Conservation (phyloP, 2,113 vertebrate species). For the Calcarius ornatus region DNA sequence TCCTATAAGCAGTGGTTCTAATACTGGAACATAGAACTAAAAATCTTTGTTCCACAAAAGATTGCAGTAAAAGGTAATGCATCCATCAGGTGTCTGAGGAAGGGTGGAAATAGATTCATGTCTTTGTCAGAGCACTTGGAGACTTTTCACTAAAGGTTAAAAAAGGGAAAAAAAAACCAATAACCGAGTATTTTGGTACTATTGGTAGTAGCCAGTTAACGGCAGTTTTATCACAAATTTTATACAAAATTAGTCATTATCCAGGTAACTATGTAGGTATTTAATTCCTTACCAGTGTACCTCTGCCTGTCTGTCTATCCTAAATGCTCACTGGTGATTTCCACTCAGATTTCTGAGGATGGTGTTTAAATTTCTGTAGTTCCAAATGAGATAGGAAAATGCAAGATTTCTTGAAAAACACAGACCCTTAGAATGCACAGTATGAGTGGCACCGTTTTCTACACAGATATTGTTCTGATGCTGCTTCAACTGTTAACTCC, state of each 20-base stretch:
- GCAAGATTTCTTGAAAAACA: not conserved
- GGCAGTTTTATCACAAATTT: not conserved
- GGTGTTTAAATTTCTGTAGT: not conserved
- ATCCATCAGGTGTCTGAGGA: not conserved
- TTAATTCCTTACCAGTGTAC: not conserved
- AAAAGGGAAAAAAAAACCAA: not conserved
- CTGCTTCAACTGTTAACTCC: not conserved
- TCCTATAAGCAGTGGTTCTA: not conserved
- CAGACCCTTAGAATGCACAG: not conserved
- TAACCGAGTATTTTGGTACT: not conserved
- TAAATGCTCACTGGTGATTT: not conserved
- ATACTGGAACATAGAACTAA: not conserved
- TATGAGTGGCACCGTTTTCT: not conserved
- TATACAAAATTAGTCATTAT: not conserved
- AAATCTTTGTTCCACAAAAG: not conserved
- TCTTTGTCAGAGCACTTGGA: not conserved
- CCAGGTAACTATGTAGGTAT: not conserved
- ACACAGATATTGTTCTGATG: rapidly evolving
- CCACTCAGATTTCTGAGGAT: not conserved
- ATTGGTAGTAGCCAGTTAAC: not conserved
- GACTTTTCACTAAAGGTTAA: not conserved
- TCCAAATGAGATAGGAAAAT: not conserved
- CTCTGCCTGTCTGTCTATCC: rapidly evolving
- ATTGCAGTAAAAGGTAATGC: not conserved
- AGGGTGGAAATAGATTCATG: not conserved